Base-by-base conservation (phyloP, 1,140 invertebrate species). In the Dreissena polymorpha region DNA sequence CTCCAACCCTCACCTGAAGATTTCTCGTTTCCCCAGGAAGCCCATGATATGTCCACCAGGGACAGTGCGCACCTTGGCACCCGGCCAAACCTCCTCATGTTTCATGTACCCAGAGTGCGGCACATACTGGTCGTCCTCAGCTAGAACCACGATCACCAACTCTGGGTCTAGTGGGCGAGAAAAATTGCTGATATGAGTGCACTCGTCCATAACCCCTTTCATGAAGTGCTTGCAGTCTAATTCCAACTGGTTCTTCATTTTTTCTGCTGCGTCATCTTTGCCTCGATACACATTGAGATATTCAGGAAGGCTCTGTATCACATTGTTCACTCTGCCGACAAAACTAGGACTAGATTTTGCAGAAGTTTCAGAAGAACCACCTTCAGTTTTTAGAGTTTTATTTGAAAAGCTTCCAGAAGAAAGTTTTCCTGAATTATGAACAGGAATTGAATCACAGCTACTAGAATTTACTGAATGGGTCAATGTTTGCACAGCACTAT, bases 141-240 rank as follows among this genome's bases (percentile, higher is more conserved):
- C 93, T 16, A 90, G 86, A 6, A 94, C 91, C 60, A 93, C 90
- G 50, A 93, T 91, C 71, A 90, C 87, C 14, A 92, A 83, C 29
- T 83, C 85, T 88, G 97, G 97, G 91, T 99, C 98, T 23, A 96
- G 95, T 0, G 95, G 95, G 7, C 95, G 93, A 14, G 96, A 96
- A 90, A 98, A 99, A 93, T 99, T 99, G 80, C 95, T 96, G 2
- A 99, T 93, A 93, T 99, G 98, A 0, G 99, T 99, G 91, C 97
- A 99, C 93, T 99, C 97, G 91, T 99, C 98, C 98, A 99, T 99
- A 83, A 99, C 96, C 0, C 98, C 98, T 39, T 96, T 94, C 98
- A 99, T 99, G 91, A 99, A 99, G 92, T 97, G 96, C 14, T 97
- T 68, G 2, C 88, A 87, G 63, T 91, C 88, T 25, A 85, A 23